Conservation (phyloP, 2,113 vertebrate genomes). For the Thunnus maccoyii region DNA sequence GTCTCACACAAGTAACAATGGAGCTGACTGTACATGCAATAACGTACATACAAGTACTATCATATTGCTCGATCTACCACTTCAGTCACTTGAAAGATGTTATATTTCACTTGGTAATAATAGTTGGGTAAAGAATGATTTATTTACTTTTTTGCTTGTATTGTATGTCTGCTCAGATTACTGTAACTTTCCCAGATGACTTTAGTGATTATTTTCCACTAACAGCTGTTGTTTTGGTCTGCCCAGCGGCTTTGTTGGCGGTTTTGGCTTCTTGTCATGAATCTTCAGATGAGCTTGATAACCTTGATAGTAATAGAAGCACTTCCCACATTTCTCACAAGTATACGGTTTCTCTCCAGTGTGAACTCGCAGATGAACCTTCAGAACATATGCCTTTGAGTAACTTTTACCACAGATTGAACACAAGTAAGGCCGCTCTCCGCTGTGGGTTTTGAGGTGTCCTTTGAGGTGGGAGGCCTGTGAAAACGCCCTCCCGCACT, state of each 20-base stretch:
- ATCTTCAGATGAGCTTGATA: slow-evolving; percentile 52
- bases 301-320: slow-evolving; percentile 53
- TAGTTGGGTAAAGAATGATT: background rate
- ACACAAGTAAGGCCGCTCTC: slow-evolving; percentile 57
- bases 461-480: slow-evolving; percentile 40
- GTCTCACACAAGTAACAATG: background rate
- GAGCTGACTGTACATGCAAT: background rate
- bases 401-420: slow-evolving; percentile 63
- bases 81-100: background rate
- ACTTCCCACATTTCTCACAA: slow-evolving; percentile 74
- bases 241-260: slow-evolving; percentile 41
- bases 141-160: slow-evolving; percentile 8
- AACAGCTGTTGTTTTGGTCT: slow-evolving; percentile 52
- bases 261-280: slow-evolving; percentile 63
- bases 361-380: slow-evolving; percentile 63
- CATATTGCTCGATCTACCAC: background rate
- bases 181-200: background rate
- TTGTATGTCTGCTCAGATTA: background rate
- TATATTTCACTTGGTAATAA: background rate
- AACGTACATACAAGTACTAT: background rate
- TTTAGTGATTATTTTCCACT: slow-evolving; percentile 10
- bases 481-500: slow-evolving; percentile 57
- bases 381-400: slow-evolving; percentile 44
- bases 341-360: slow-evolving; percentile 74
- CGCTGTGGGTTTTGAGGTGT: slow-evolving; percentile 59